Base-by-base conservation (phyloP, 2,113 vertebrate genomes). In the Podiceps cristatus region DNA sequence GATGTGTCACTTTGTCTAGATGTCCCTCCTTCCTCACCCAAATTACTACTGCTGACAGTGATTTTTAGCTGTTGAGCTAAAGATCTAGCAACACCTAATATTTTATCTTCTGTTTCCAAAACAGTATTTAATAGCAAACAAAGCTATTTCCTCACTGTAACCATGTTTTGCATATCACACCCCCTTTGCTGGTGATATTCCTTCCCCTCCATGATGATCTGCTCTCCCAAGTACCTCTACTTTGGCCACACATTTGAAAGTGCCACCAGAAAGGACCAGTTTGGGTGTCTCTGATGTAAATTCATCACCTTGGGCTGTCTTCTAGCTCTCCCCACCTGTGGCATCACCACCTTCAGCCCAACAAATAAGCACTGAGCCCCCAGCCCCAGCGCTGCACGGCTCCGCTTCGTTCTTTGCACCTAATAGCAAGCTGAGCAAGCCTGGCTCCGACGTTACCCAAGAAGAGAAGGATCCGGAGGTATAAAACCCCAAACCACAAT, bases 301-400 rank as follows among this genome's bases (percentile, higher is more conserved):
- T 49, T 59, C 45, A 66, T 23, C 55, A 62, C 49, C 16, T 33
- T 47, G 10, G 49, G 18, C 52, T 72, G 47, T 55, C 62, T 86
- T 29, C 67, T 63, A 86, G 44, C 15, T 72, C 28, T 75, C 17
- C 25, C 40, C 18, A 44, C 5, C 16, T 7, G 1, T 45, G 35
- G n/a, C 42, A 75, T 45, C 56, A 88, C 31, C 35, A 33, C 24
- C 23, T 47, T 55, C 25, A 68, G 25, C 53, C 37, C 31, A 68
- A 18, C 1, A 8, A 60, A 11, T 23, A 90, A 58, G 18, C 50
- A 44, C 7, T 19, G 35, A 55, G 50, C 13, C 29, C 62, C 16
- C 0, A 3, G 22, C 9, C 31, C 10, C 75, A 44, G 24, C 2
- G 2, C 13, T 44, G 72, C 50, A 44, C 0, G 3, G 27, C 27